Evolutionary conservation across 2,888 invertebrate genomes (phyloP).

Genomic region (Cheiracanthium punctorium): DNA sequence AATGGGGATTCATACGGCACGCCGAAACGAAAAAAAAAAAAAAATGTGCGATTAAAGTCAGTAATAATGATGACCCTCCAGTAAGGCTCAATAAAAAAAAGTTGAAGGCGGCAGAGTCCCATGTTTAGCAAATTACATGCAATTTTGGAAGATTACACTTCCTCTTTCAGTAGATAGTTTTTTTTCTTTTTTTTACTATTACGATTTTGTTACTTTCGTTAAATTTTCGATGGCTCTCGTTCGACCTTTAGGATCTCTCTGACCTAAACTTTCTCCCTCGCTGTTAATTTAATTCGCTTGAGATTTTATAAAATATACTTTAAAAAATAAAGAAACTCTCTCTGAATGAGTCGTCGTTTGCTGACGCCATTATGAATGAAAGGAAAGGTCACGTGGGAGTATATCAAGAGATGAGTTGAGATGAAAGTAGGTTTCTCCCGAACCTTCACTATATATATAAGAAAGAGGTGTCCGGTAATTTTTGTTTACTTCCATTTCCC

Average conservation of each 20-base stretch:
- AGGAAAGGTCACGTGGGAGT: constrained; percentile 41
- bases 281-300: constrained; percentile 45
- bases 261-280: constrained; percentile 36
- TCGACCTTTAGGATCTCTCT: constrained; percentile 9
- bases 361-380: constrained; percentile 40
- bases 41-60: not conserved
- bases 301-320: constrained; percentile 27
- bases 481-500: not conserved
- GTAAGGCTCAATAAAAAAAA: not conserved
- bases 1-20: not conserved
- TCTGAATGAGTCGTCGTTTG: constrained; percentile 36
- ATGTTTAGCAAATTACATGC: constrained; percentile 33
- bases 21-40: not conserved
- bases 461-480: not conserved
- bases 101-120: not conserved
- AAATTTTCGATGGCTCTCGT: constrained; percentile 31
- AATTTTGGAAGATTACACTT: constrained; percentile 32
- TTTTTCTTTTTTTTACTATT: constrained; percentile 29
- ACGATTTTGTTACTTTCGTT: constrained; percentile 43
- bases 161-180: not conserved
- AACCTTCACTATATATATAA: constrained; percentile 15
- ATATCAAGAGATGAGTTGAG: constrained; percentile 17
- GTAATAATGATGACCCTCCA: constrained; percentile 36
- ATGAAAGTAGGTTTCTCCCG: constrained; percentile 27
- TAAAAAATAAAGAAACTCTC: too few relatives aligned